Base-by-base conservation (phyloP, 2,797 vertebrate species). In the Holocentrus rufus region DNA sequence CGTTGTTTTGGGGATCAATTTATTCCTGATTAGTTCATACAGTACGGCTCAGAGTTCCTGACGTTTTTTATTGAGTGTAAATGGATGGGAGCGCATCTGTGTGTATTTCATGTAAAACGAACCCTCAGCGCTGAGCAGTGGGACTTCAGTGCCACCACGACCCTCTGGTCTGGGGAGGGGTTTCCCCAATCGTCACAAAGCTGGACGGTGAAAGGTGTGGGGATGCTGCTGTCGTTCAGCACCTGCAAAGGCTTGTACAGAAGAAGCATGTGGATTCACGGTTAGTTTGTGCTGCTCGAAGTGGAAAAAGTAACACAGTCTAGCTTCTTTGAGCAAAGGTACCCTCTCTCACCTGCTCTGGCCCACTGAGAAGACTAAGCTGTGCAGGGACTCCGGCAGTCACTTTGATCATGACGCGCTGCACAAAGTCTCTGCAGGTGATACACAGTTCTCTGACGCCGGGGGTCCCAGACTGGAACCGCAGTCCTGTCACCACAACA, bases 131-230 rank as follows among this genome's bases (percentile, higher is more conserved):
- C 27, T 0, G 69, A 1, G 15, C 78, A 47, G 8, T 77, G 82
- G 42, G 74, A 10, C 36, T 2, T 86, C 2, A 93, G n/a, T 1
- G 70, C 17, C 0, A 94, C 89, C 42, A 88, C 76, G 50, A 97
- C 90, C 39, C 94, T 90, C 81, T 93, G 88, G 83, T 97, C 95
- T 18, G 85, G 66, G 68, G 93, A 87, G 2, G 91, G 93, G 88
- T 98, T 97, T 76, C 88, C 95, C 96, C 96, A 98, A 22, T 92
- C 78, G 84, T 98, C 97, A 85, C 90, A 96, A 49, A 98, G 80
- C 54, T 98, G 96, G 69, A 97, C 25, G 47, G 91, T 3, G 70
- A 98, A 92, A 0, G 95, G 92, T 4, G 62, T 92, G 64, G 91
- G 65, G 77, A 97, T 83, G 62, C 93, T 87, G 39, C 91, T 91